Percentiles rank a stretch among this genome's conserved stretches.
phyloP scores from a whole-genome alignment of 92 coral and sea anemone species.

The Heteractis magnifica region DNA sequence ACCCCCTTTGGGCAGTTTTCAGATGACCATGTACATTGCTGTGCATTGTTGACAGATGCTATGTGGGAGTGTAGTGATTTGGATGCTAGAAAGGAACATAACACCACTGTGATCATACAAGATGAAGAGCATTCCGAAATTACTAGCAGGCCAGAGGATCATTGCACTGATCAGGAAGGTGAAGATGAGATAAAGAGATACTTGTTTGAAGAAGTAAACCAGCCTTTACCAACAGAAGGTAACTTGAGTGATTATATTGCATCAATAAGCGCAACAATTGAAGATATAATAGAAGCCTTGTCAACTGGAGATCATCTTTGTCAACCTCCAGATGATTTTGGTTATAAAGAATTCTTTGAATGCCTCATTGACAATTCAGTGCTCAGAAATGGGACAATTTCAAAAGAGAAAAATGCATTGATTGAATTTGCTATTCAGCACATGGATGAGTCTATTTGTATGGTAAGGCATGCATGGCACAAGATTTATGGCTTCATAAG shows the following conservation, averaged over 20 bases:
- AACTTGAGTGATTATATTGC: background rate
- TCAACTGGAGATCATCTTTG: background rate
- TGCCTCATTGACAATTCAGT: background rate
- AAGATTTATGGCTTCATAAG: background rate
- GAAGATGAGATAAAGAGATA: too few species aligned
- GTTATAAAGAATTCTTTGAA: too few species aligned
- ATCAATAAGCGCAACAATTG: background rate
- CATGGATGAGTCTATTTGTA: background rate
- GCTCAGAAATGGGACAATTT: background rate
- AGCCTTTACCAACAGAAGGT: too few species aligned
- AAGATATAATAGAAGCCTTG: background rate
- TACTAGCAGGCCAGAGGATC: too few species aligned
- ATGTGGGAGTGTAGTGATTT: background rate
- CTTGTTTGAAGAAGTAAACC: too few species aligned
- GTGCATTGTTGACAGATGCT: background rate
- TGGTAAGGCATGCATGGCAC: background rate
- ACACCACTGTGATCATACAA: too few species aligned
- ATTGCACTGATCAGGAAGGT: too few species aligned
- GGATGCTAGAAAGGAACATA: too few species aligned
- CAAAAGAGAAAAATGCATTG: background rate
- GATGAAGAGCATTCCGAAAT: too few species aligned
- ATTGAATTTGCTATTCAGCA: background rate
- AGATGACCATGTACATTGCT: background rate
- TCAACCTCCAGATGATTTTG: background rate
- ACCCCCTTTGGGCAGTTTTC: background rate